These are phyloP conservation scores for Macrostomum cliftonense DNA, from an alignment of 2,888 invertebrate genomes.

Conservation along the genomic window DNA sequence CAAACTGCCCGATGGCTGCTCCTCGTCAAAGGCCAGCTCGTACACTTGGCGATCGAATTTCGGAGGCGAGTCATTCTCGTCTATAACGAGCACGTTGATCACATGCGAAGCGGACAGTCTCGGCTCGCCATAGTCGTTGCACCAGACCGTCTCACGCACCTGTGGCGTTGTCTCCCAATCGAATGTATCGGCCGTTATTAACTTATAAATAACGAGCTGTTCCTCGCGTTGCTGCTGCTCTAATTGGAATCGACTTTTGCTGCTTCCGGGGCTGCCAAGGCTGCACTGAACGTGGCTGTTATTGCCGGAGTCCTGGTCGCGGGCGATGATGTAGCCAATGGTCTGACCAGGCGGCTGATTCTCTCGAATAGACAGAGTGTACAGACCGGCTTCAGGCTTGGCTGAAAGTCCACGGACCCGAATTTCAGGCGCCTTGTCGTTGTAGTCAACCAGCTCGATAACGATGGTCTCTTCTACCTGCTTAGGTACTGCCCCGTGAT, in stretches of 20 bases:
- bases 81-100: conserved; percentile 57
- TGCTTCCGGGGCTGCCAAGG: conserved; percentile 5
- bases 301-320: conserved; percentile 4
- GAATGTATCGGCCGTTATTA: conserved; percentile 43
- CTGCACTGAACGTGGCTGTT: conserved; percentile 3
- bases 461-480: not conserved
- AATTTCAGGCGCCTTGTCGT: conserved; percentile 4
- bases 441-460: not conserved
- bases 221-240: conserved; percentile 12
- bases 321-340: conserved; percentile 2
- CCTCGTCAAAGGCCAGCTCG: conserved; percentile 60
- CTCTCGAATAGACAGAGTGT: conserved; percentile 1
- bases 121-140: conserved; percentile 5
- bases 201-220: not conserved
- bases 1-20: conserved; percentile 1
- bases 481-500: not conserved
- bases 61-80: conserved; percentile 59
- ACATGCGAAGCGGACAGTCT: not conserved
- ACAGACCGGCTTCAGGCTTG: too few species aligned
- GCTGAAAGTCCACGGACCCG: not conserved
- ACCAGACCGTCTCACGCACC: conserved; percentile 1
- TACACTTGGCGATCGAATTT: conserved; percentile 46
- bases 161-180: conserved; percentile 16
- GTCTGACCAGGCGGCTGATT: conserved; percentile 4
- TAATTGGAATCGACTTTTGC: conserved; percentile 16